A percentile compares a stretch with the other conserved stretches of the same genome.
These are phyloP conservation scores for Crax fasciolata DNA, from an alignment of 2,797 vertebrate species.

Conservation along the genomic window DNA sequence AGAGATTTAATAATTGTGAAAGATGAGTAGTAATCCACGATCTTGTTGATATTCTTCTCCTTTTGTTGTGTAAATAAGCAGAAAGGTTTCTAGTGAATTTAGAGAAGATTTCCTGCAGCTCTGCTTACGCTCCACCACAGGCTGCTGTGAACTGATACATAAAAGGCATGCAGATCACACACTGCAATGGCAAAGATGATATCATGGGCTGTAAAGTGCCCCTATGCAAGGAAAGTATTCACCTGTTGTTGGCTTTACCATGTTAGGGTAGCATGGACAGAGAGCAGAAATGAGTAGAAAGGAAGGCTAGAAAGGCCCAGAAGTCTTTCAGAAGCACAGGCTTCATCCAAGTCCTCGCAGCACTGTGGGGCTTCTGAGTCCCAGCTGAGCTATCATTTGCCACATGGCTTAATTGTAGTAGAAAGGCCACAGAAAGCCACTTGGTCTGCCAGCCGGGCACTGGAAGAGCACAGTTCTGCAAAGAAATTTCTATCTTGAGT, in stretches of 20 bases:
- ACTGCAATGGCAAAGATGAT: background rate
- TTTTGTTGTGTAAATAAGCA: background rate
- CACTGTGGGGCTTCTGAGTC: background rate
- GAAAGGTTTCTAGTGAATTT: background rate
- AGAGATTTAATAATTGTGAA: background rate
- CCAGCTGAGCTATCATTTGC: background rate
- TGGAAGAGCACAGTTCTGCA: background rate
- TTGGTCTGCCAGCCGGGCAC: background rate
- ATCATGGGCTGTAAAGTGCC: background rate
- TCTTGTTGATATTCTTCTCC: background rate
- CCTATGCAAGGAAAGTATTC: background rate
- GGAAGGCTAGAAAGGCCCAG: background rate
- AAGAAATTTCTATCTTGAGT: background rate
- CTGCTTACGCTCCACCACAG: background rate
- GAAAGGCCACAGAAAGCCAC: background rate
- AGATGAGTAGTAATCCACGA: background rate
- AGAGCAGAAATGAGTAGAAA: background rate
- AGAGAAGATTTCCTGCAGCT: background rate
- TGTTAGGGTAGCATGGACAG: background rate
- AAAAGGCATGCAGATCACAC: background rate
- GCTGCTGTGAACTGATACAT: background rate
- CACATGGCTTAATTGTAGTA: background rate
- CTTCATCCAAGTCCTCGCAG: background rate
- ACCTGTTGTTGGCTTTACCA: fast-evolving
- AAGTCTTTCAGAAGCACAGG: background rate